phyloP scores from a whole-genome alignment of 2,888 invertebrate species.

The Acanthosepion pharaonis region DNA sequence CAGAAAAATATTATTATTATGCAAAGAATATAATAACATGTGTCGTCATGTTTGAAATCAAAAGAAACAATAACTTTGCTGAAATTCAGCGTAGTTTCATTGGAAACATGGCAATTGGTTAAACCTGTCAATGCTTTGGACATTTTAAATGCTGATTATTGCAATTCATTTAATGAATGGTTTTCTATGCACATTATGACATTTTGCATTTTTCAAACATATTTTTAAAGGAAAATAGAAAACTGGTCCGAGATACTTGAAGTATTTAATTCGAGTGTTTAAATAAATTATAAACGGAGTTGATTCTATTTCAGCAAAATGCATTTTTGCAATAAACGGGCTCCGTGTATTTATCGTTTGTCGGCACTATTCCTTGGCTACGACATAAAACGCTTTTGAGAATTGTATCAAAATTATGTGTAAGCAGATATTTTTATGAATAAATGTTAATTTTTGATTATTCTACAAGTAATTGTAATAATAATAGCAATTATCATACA shows the following conservation, averaged over 20 bases:
- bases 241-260: neutral
- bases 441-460: too few species aligned
- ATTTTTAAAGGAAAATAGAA: neutral
- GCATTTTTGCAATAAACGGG: too few species aligned
- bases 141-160: neutral
- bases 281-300: neutral
- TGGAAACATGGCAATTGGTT: neutral
- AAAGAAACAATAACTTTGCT: neutral
- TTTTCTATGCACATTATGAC: neutral
- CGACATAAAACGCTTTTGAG: neutral
- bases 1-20: neutral
- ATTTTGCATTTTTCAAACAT: neutral
- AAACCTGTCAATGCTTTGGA: neutral
- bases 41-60: neutral
- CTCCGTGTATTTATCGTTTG: neutral
- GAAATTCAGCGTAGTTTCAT: neutral
- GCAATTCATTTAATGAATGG: neutral
- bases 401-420: neutral
- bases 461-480: too few species aligned
- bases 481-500: too few species aligned
- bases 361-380: neutral
- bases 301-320: too few species aligned
- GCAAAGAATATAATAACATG: neutral
- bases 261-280: neutral
- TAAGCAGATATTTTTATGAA: neutral